Evolutionary conservation across 2,113 vertebrate genomes (phyloP).

Genomic region (Sorex fumeus): DNA sequence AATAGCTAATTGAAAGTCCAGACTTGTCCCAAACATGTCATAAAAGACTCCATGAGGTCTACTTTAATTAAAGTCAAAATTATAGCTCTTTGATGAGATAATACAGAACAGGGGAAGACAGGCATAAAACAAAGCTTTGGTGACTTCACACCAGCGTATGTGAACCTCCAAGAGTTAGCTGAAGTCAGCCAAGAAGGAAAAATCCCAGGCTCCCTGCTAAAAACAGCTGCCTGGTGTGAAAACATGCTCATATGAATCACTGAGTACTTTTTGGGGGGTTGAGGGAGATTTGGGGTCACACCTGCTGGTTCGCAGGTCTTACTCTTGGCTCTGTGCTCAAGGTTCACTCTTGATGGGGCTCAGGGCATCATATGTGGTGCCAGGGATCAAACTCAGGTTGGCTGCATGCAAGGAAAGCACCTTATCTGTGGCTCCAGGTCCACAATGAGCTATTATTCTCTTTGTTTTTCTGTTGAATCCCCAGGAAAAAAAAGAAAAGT

Average conservation of each 20-base stretch:
- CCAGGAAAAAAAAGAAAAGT: background rate
- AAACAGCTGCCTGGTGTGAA: background rate
- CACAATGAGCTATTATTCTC: no score
- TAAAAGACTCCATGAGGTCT: slow-evolving; percentile 19
- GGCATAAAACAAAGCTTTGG: background rate
- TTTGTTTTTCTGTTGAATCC: background rate
- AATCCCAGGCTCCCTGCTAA: background rate
- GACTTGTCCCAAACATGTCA: background rate
- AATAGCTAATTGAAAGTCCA: slow-evolving; percentile 5
- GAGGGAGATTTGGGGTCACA: no score
- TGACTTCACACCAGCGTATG: no score
- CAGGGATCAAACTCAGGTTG: no score
- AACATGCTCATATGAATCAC: background rate
- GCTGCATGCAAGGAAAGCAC: no score
- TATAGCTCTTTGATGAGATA: background rate
- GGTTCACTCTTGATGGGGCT: no score
- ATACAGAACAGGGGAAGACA: background rate
- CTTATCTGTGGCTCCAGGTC: no score
- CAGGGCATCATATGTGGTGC: no score
- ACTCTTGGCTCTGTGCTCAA: no score
- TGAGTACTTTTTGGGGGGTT: background rate
- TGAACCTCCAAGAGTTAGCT: background rate
- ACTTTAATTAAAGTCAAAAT: slow-evolving; percentile 55
- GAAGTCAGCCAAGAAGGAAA: background rate
- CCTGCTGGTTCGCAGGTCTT: no score